Conservation (phyloP, 2,888 invertebrate genomes). For the Caenorhabditis panamensis region DNA sequence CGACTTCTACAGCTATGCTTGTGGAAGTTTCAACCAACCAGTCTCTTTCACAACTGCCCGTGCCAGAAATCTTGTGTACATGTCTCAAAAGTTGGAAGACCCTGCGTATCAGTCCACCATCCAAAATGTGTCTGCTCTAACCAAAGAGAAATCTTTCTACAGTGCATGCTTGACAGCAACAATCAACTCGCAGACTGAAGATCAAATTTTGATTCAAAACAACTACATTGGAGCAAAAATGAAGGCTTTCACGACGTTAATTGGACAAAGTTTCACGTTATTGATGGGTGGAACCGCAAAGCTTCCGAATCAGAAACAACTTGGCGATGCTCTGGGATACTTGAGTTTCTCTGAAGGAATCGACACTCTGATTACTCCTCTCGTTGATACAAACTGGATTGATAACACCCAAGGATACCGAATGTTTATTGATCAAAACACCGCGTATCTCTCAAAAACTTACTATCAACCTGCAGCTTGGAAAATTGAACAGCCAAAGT, state of each 20-base stretch:
- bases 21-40: conserved; percentile 68
- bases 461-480: conserved; percentile 67
- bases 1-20: conserved; percentile 77
- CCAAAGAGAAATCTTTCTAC: conserved; percentile 65
- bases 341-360: conserved; percentile 64
- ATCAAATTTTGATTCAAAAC: conserved; percentile 49
- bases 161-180: conserved; percentile 54
- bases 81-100: conserved; percentile 66
- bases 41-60: conserved; percentile 67
- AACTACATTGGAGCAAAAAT: conserved; percentile 62
- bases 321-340: conserved; percentile 64
- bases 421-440: conserved; percentile 69
- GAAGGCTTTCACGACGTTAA: conserved; percentile 15
- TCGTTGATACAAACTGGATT: conserved; percentile 69
- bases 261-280: conserved; percentile 51
- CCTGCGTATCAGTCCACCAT: conserved; percentile 65
- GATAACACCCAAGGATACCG: conserved; percentile 65
- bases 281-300: conserved; percentile 42
- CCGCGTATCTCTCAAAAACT: conserved; percentile 63
- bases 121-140: conserved; percentile 47
- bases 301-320: conserved; percentile 53
- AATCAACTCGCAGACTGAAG: conserved; percentile 14
- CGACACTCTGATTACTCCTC: conserved; percentile 66
- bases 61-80: conserved; percentile 61
- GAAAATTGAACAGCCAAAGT: conserved; percentile 56